These are phyloP conservation scores for Chrysomallon squamiferum DNA, from an alignment of 1,140 invertebrate genomes.

Conservation along the genomic window DNA sequence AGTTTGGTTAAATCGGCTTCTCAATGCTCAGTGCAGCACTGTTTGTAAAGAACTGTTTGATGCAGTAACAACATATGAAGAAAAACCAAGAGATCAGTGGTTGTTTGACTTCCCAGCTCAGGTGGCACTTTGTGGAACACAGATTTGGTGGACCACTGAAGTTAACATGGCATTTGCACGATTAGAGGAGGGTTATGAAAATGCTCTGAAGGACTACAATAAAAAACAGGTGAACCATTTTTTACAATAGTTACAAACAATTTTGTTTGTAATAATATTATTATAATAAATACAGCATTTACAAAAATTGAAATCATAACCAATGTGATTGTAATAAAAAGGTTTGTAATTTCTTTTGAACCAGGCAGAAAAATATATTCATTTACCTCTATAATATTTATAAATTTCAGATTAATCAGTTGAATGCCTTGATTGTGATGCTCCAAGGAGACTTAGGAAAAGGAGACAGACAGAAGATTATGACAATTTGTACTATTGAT, in stretches of 20 bases:
- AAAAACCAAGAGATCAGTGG: constrained; percentile 94
- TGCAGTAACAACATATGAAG: constrained; percentile 86
- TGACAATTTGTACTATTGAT: constrained; percentile 98
- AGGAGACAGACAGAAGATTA: constrained; percentile 94
- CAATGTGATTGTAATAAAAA: too few relatives aligned
- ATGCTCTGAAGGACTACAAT: constrained; percentile 93
- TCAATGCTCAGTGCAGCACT: constrained; percentile 81
- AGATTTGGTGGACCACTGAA: constrained; percentile 98
- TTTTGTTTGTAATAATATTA: too few relatives aligned
- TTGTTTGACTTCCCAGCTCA: constrained; percentile 90
- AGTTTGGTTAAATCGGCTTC: constrained; percentile 87
- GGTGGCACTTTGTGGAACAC: constrained; percentile 90
- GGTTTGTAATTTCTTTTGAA: too few relatives aligned
- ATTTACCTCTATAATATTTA: too few relatives aligned
- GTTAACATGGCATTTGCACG: constrained; percentile 87
- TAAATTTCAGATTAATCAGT: constrained; percentile 79
- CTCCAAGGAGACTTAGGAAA: constrained; percentile 86
- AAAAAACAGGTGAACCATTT: constrained; percentile 93
- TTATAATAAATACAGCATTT: too few relatives aligned
- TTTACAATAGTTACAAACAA: too few relatives aligned
- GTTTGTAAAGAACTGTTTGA: constrained; percentile 84
- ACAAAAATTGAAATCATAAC: too few relatives aligned
- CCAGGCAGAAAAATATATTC: too few relatives aligned
- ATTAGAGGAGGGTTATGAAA: constrained; percentile 94
- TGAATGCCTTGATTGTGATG: constrained; percentile 88